Evolutionary conservation across 1,140 invertebrate species (phyloP).

Genomic region (Caenorhabditis brenneri): DNA sequence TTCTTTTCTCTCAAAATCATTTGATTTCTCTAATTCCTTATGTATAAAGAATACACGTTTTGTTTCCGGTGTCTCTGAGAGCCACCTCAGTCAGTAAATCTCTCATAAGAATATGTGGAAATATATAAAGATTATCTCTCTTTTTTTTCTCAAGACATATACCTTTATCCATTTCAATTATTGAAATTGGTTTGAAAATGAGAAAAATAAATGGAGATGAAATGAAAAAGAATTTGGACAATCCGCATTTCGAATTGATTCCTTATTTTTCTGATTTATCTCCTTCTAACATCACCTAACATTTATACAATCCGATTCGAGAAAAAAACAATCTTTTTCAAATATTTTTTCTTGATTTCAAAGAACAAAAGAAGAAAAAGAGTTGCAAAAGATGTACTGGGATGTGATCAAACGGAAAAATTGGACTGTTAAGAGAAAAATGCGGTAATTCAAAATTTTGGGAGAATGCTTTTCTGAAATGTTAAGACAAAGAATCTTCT

Average conservation of each 20-base stretch:
- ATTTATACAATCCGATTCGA: slow-evolving; percentile 5
- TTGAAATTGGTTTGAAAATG: slow-evolving; percentile 3
- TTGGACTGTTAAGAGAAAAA: too few species aligned
- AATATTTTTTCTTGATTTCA: background rate
- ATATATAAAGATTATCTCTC: background rate
- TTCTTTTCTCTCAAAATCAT: background rate
- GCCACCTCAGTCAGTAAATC: background rate
- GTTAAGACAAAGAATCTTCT: too few species aligned
- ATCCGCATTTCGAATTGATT: slow-evolving; percentile 8
- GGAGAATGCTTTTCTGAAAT: too few species aligned
- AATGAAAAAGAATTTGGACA: slow-evolving; percentile 17
- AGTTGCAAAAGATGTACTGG: background rate
- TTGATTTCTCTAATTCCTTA: background rate
- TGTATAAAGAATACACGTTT: background rate
- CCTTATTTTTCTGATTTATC: background rate
- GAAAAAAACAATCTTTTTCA: too few species aligned
- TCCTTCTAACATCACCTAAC: background rate
- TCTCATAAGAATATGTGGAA: background rate
- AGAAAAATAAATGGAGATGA: slow-evolving; percentile 13
- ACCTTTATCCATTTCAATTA: slow-evolving; percentile 38
- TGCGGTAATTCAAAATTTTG: too few species aligned
- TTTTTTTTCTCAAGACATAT: too few species aligned
- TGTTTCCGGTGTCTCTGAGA: background rate
- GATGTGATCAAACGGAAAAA: too few species aligned
- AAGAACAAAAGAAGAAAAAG: background rate